phyloP scores from a whole-genome alignment of 2,113 vertebrate genomes.

The Lanius collurio region DNA sequence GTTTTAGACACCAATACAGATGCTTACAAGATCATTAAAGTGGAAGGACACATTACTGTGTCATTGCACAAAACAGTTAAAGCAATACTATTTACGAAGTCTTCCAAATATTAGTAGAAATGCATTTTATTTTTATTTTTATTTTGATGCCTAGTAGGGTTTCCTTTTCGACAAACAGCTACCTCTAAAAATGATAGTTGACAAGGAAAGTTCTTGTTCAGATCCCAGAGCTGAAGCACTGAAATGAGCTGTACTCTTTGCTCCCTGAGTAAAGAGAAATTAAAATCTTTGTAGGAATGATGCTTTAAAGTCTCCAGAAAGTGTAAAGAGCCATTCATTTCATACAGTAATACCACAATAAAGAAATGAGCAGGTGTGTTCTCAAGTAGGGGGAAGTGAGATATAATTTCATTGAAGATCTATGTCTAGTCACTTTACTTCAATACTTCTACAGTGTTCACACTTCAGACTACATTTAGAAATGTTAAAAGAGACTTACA shows the following conservation, averaged over 20 bases:
- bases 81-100: background rate
- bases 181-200: background rate
- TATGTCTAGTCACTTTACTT: background rate
- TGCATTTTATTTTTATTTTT: background rate
- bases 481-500: background rate
- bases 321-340: background rate
- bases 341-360: background rate
- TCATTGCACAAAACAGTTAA: background rate
- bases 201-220: background rate
- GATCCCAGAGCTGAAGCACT: background rate
- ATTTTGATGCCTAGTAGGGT: background rate
- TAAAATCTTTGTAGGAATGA: slow-evolving; percentile 9
- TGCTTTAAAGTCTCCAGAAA: slow-evolving; percentile 16
- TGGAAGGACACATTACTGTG: background rate
- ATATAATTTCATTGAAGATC: slow-evolving; percentile 29
- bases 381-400: background rate
- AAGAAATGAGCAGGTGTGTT: background rate
- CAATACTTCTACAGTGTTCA: background rate
- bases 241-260: slow-evolving; percentile 5
- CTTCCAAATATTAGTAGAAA: slow-evolving; percentile 14
- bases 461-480: background rate
- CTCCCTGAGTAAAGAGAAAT: slow-evolving; percentile 24
- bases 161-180: slow-evolving; percentile 14
- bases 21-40: slow-evolving; percentile 4
- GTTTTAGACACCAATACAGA: background rate